These are phyloP conservation scores for Sinodicranocentrus sp. DNA, from an alignment of 2,888 invertebrate species.

Conservation along the genomic window DNA sequence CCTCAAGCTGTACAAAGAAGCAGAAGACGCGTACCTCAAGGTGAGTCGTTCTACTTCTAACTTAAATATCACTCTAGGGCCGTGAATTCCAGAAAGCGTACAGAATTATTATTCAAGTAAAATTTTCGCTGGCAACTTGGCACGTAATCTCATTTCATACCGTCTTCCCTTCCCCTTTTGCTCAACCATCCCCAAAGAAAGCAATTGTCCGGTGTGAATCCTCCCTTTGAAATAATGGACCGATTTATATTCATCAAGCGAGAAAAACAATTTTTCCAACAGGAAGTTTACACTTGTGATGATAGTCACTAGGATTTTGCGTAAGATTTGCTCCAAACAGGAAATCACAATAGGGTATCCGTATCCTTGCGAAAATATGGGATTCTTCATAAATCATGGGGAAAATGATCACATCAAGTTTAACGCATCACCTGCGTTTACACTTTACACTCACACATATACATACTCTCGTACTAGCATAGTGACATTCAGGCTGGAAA, in stretches of 20 bases:
- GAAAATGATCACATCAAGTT: conserved; percentile 57
- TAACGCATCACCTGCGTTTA: conserved; percentile 26
- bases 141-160: conserved; percentile 43
- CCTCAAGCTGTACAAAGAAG: conserved; percentile 91
- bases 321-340: too few species aligned
- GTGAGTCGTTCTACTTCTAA: conserved; percentile 78
- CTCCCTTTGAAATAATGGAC: conserved; percentile 46
- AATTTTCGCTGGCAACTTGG: conserved; percentile 9
- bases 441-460: background rate
- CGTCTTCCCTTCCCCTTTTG: background rate
- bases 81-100: too few species aligned
- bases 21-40: conserved; percentile 94
- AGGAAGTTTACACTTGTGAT: background rate
- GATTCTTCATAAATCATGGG: conserved; percentile 54
- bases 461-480: too few species aligned
- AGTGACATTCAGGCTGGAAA: too few species aligned
- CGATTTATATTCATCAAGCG: conserved; percentile 61
- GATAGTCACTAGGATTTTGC: too few species aligned
- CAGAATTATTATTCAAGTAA: too few species aligned
- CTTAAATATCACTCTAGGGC: too few species aligned
- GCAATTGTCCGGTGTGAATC: background rate
- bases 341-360: too few species aligned
- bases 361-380: background rate
- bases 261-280: conserved; percentile 47
- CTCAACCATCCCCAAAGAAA: background rate